Evolutionary conservation across 2,888 invertebrate species (phyloP), one percentile per base, ranked within the genome.

Genomic region (Ennomos erosarius): DNA sequence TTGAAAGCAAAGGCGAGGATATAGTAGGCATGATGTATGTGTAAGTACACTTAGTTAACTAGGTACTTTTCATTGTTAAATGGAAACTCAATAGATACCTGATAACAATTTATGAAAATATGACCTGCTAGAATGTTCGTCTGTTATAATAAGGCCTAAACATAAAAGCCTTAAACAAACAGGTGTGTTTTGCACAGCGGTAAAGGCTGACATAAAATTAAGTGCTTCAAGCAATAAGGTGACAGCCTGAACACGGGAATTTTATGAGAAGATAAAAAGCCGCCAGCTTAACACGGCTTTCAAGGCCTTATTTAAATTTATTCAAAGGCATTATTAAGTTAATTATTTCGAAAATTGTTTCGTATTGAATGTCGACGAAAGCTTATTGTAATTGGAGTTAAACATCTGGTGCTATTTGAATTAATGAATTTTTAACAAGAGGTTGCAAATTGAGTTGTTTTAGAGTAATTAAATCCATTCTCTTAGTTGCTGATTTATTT

Each of bases 201-300:
- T 48, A 58, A 45, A 44, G 35, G 16, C 12, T 45, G 51, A 66
- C 66, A 67, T 73, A 70, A 76, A 75, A 66, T 68, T 56, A 71
- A 76, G 74, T 74, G 74, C 64, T 70, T 57, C 51, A 54, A 57
- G 69, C 71, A 71, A 75, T 73, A 74, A 76, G 52, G 59, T 54
- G 55, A 63, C 59, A 51, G 53, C 52, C 46, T 46, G 48, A 57
- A 65, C 46, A 50, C 39, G 57, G 51, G 59, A 60, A 64, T 67
- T 76, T 73, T 68, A 73, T 62, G 59, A 55, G 50, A 37, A 50
- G 59, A 62, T 65, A 66, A 64, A 70, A 63, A 59, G 51, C 47
- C 33, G 46, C 37, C 37, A 39, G 46, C 55, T 55, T 51, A 51
- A 57, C 35, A 43, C 45, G 52, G 45, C 52, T 60, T 52, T 52